Base-by-base conservation (phyloP, 2,888 invertebrate genomes). In the Ophraella communa region DNA sequence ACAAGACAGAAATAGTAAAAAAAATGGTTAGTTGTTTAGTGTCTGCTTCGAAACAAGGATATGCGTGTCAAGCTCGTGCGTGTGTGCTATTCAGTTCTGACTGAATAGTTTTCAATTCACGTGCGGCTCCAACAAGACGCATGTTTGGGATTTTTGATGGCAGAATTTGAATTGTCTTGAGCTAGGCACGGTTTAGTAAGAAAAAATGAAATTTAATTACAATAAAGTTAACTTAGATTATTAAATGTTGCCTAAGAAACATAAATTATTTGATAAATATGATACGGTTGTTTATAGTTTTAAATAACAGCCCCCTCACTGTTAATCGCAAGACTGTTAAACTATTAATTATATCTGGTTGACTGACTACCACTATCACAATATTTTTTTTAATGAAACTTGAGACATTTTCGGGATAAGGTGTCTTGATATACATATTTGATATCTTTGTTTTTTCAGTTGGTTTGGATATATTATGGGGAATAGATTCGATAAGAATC, bases 101-200 rank as follows among this genome's bases (percentile, higher is more conserved):
- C 45, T 56, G 42, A 55, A 30, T 60, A 20, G 62, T 23, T 24
- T 21, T n/a, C 23, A 23, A 45, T 30, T 62, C 55, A 62, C 58
- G 65, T 65, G 62, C 42, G 62, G 54, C 54, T 62, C 60, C 65
- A 58, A 11, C 18, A 60, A 64, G 64, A 64, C 60, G 55, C 64
- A 56, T 56, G 60, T 42, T 56, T 64, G 10, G 47, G 47, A 30
- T 10, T 47, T 57, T 57, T 57, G 20, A 45, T n/a, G 11, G 45
- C 57, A 45, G 17, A 30, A 30, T 57, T 33, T 30, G 18, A 47
- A 57, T 47, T 57, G 30, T 17, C 57, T 57, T 30, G 45, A 30
- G 44, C 17, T 47, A 47, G 57, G 3, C 45, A 21, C 20, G 21
- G 20, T 45, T 39, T 14, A 39, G 14, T 35, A 2, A n/a, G n/a